phyloP scores from a whole-genome alignment of 2,113 vertebrate species.

The Phodopus roborovskii region DNA sequence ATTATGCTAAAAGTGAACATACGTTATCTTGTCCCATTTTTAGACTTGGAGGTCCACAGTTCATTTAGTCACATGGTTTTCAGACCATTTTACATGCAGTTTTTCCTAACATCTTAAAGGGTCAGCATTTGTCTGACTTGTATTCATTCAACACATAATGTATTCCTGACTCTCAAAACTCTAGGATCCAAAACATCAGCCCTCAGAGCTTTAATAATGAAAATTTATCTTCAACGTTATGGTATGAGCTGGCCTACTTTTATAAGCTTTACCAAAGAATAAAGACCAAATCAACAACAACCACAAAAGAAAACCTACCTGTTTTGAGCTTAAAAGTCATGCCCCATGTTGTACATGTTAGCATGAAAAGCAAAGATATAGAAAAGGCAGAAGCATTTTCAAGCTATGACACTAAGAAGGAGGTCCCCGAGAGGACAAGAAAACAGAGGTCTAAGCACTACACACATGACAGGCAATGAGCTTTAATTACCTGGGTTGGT shows the following conservation, averaged over 20 bases:
- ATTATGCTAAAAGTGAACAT: too few species aligned
- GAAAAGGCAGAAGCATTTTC: slow-evolving; percentile 9
- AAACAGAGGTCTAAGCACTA: not conserved
- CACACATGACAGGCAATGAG: not conserved
- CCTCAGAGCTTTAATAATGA: slow-evolving; percentile 67
- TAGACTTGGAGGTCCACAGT: not conserved
- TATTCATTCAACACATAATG: slow-evolving; percentile 56
- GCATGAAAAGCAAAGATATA: not conserved
- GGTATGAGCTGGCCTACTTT: slow-evolving; percentile 61
- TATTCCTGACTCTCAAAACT: slow-evolving; percentile 8
- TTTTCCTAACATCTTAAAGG: slow-evolving; percentile 24
- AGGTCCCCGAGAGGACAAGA: not conserved
- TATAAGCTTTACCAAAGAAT: slow-evolving; percentile 23
- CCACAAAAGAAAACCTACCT: not conserved
- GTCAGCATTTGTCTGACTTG: not conserved
- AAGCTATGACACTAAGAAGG: not conserved
- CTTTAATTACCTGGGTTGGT: slow-evolving; percentile 91
- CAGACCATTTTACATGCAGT: not conserved
- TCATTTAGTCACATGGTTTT: slow-evolving; percentile 2
- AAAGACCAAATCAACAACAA: not conserved
- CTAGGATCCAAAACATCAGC: slow-evolving; percentile 54
- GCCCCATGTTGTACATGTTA: not conserved
- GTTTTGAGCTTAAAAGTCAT: slow-evolving; percentile 18
- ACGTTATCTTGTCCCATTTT: slow-evolving; percentile 28
- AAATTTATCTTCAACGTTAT: slow-evolving; percentile 55